Conservation (phyloP, 1,140 invertebrate genomes). For the Zaprionus taronus region DNA sequence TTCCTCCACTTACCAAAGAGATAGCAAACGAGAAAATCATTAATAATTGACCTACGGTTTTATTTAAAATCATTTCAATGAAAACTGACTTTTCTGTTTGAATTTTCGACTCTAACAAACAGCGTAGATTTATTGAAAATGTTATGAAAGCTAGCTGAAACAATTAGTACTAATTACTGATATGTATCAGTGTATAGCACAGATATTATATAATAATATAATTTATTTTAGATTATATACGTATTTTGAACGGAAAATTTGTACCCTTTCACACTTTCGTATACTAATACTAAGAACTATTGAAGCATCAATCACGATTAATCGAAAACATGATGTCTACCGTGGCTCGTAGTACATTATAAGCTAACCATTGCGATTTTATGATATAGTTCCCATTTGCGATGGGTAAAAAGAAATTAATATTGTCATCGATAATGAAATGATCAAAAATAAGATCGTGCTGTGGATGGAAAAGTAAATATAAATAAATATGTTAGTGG, state of each 20-base stretch:
- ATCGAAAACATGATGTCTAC: neutral
- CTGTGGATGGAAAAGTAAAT: neutral
- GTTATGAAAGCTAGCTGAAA: neutral
- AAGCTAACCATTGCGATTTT: conserved; percentile 6
- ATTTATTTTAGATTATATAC: neutral
- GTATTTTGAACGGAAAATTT: neutral
- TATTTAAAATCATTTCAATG: neutral
- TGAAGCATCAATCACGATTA: no score
- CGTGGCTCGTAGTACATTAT: conserved; percentile 22
- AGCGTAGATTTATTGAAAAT: neutral
- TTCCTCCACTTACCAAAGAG: neutral
- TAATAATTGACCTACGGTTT: neutral
- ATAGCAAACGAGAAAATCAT: neutral
- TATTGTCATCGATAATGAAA: conserved; percentile 12
- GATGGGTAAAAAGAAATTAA: conserved; percentile 8
- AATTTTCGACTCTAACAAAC: neutral
- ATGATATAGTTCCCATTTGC: conserved; percentile 25
- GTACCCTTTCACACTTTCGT: no score
- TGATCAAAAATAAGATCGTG: conserved; percentile 25
- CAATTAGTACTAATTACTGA: neutral
- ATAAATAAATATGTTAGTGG: neutral
- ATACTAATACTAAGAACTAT: no score
- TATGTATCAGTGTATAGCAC: neutral
- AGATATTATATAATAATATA: neutral
- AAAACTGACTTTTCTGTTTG: neutral